Evolutionary conservation across 2,113 vertebrate genomes (phyloP).

Genomic region (Mustelus asterias): DNA sequence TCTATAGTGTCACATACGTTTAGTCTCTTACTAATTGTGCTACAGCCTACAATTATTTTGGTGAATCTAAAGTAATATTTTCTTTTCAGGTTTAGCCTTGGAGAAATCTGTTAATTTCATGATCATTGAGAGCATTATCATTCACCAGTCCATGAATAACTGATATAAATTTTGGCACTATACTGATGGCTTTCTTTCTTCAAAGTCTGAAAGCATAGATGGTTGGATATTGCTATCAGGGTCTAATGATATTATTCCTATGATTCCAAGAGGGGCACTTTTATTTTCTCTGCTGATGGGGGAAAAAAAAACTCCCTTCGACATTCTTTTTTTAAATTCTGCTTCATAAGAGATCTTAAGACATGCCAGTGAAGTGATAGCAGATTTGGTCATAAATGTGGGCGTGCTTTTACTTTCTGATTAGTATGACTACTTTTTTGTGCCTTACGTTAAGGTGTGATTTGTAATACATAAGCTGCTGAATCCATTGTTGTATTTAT

Average conservation of each 20-base stretch:
- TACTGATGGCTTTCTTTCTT: not conserved
- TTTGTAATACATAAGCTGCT: not conserved
- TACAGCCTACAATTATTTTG: not conserved
- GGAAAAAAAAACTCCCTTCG: not conserved
- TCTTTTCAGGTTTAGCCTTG: not conserved
- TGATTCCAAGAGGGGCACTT: not conserved
- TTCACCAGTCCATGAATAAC: not conserved
- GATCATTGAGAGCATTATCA: not conserved
- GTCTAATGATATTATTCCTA: not conserved
- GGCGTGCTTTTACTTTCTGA: not conserved
- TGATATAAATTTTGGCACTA: not conserved
- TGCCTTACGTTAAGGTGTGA: not conserved
- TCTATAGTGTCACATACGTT: not conserved
- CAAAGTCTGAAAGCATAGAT: not conserved
- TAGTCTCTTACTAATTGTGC: not conserved
- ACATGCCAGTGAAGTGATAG: not conserved
- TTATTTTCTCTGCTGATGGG: not conserved
- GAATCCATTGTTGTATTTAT: not conserved
- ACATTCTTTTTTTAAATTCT: not conserved
- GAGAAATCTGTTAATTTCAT: not conserved
- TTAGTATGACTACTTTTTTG: not conserved
- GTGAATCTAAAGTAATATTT: not conserved
- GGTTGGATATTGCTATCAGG: not conserved
- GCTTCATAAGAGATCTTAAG: not conserved
- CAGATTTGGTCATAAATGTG: not conserved